These are phyloP conservation scores for Heteromyza rotundicornis DNA, from an alignment of 2,888 invertebrate species.

Conservation along the genomic window DNA sequence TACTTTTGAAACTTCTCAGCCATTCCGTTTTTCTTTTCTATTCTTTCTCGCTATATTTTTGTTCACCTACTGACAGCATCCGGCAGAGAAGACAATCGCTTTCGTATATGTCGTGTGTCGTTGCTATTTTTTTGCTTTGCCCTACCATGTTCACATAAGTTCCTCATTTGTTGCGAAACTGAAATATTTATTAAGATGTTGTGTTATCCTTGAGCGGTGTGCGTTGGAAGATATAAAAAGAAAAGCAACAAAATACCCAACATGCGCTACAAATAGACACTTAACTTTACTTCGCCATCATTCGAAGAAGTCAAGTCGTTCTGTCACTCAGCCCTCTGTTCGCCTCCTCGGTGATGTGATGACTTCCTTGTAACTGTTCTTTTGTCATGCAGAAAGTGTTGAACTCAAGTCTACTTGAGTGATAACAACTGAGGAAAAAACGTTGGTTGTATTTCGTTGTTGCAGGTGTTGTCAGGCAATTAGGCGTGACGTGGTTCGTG, in stretches of 20 bases:
- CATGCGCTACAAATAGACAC: background rate
- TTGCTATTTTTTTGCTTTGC: constrained; percentile 5
- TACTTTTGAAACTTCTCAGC: too few relatives aligned
- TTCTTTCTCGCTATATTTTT: background rate
- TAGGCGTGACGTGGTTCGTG: background rate
- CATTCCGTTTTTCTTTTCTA: too few relatives aligned
- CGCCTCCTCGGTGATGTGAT: too few relatives aligned
- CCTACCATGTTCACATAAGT: background rate
- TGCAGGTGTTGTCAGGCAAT: constrained; percentile 2
- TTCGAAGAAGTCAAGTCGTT: background rate
- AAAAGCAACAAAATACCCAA: background rate
- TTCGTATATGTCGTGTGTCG: background rate
- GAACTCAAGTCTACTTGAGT: background rate
- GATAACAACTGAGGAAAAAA: background rate
- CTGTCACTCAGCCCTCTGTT: background rate
- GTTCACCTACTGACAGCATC: background rate
- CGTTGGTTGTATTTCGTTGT: background rate
- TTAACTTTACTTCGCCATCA: background rate
- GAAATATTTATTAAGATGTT: constrained; percentile 23
- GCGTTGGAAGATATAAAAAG: background rate
- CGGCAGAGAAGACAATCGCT: constrained; percentile 16
- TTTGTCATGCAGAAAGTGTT: background rate
- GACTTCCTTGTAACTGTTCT: background rate
- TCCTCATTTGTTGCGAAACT: constrained; percentile 5
- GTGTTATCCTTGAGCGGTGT: constrained; percentile 2